A percentile compares a stretch with the other conserved stretches of the same genome.
Evolutionary conservation across 2,797 vertebrate genomes (phyloP).

Genomic region (Cyprinella venusta): DNA sequence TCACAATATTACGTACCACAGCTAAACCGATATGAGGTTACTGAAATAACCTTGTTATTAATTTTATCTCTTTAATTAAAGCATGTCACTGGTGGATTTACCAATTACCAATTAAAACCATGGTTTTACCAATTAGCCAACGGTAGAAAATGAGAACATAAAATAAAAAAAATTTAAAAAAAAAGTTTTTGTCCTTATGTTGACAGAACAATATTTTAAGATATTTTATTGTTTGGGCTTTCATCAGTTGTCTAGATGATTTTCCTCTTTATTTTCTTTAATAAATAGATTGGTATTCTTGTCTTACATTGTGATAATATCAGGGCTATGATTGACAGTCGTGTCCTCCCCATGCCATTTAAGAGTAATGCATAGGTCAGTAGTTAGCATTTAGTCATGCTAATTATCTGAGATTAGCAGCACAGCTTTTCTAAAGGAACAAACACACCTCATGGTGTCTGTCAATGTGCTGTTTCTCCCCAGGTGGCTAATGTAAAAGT

Average conservation of each 20-base stretch:
- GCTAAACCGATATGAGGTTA: conserved; percentile 19
- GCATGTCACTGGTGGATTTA: no score
- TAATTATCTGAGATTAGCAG: conserved; percentile 12
- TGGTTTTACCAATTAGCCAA: conserved; percentile 8
- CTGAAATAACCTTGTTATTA: conserved; percentile 6
- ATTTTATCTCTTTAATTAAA: conserved; percentile 13
- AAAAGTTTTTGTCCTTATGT: no score
- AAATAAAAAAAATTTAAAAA: not conserved
- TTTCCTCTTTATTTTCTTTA: not conserved
- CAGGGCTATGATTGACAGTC: conserved; percentile 1
- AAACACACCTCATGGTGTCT: conserved; percentile 6
- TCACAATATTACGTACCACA: conserved; percentile 15
- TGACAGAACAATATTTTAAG: no score
- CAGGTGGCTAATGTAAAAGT: conserved; percentile 8
- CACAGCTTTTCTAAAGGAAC: not conserved
- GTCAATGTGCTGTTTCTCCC: not conserved
- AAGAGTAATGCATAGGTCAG: not conserved
- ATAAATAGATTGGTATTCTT: not conserved
- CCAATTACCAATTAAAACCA: no score
- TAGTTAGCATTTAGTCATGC: not conserved
- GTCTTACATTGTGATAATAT: conserved; percentile 1
- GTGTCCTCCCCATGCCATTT: not conserved
- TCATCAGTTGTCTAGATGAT: not conserved
- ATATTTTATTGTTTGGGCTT: not conserved
- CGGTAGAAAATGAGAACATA: not conserved